Evolutionary conservation across 2,797 vertebrate species (phyloP), one percentile per base, ranked within the genome.

Genomic region (Podarcis lilfordi): DNA sequence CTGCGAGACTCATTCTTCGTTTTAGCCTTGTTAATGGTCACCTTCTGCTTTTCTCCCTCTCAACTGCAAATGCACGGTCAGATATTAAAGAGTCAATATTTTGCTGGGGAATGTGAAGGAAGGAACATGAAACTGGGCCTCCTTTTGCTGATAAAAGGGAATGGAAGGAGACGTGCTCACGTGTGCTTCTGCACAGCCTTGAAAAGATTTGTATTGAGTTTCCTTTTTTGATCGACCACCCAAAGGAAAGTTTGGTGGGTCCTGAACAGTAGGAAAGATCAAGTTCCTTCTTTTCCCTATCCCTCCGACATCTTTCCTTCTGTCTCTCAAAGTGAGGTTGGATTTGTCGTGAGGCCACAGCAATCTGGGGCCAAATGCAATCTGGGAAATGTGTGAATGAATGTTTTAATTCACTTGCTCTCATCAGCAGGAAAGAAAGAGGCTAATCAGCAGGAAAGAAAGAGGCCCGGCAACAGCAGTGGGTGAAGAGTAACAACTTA

Each of bases 21-120:
- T 43, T 45, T 19, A 29, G 69, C 45, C 9, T 66, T 8, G 17
- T 9, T 66, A 10, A 5, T 64, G 13, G 29, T 19, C 40, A 37
- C 25, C 19, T n/a, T 37, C 80, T 80, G 19, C 32, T 35, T 55
- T 81, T 29, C 25, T 64, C 61, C 66, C 40, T 55, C 72, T 76
- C n/a, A 75, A 15, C 17, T 8, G n/a, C 71, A 85, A 81, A 85
- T 68, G 81, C 21, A 37, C 27, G n/a, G 69, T 76, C n/a, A 68
- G 50, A 37, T 23, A 37, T 86, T 15, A 85, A 86, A 76, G 55
- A 61, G 88, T 85, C 85, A 82, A 89, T 86, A 50, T 68, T 86
- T 89, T 86, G 83, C 78, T 55, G 76, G 59, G 32, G 77, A 76
- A 50, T 75, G 25, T 68, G 82, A 74, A 81, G 59, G n/a, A 50